phyloP scores from a whole-genome alignment of 1,140 invertebrate genomes.

The Habropoda laboriosa region DNA sequence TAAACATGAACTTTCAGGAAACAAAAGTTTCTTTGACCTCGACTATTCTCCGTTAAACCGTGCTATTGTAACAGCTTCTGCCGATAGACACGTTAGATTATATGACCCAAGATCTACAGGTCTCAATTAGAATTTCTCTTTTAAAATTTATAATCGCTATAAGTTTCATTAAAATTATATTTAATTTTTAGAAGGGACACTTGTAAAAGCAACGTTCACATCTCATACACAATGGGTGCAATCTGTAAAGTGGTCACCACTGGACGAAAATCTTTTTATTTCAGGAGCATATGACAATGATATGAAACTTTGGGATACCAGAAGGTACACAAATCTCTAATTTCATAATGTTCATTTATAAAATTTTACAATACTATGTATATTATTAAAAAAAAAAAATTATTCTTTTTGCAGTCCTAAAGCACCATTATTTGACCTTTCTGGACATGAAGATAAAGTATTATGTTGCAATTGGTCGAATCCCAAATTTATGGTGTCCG shows the following conservation, averaged over 20 bases:
- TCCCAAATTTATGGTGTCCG: conserved; percentile 92
- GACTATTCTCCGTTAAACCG: conserved; percentile 91
- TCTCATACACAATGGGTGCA: conserved; percentile 97
- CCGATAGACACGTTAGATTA: conserved; percentile 93
- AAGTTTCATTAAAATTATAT: conserved; percentile 18
- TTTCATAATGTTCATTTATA: neutral
- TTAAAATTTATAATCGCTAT: neutral
- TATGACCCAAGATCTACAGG: conserved; percentile 95
- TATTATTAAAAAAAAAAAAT: neutral
- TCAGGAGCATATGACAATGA: conserved; percentile 95
- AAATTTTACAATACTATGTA: neutral
- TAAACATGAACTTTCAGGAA: conserved; percentile 91
- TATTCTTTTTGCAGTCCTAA: conserved; percentile 87
- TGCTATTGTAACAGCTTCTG: conserved; percentile 91
- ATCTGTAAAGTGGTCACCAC: conserved; percentile 94
- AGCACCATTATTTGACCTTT: conserved; percentile 95
- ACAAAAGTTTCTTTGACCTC: conserved; percentile 95
- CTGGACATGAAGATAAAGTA: conserved; percentile 97
- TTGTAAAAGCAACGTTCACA: conserved; percentile 93
- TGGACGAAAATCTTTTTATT: conserved; percentile 92
- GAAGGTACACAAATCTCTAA: conserved; percentile 84
- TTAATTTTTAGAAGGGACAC: conserved; percentile 88
- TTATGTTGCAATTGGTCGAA: conserved; percentile 97
- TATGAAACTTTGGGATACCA: conserved; percentile 97
- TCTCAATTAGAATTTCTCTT: conserved; percentile 73